These are phyloP conservation scores for Marasmarcha lunaedactyla DNA, from an alignment of 2,888 invertebrate species.

Conservation along the genomic window DNA sequence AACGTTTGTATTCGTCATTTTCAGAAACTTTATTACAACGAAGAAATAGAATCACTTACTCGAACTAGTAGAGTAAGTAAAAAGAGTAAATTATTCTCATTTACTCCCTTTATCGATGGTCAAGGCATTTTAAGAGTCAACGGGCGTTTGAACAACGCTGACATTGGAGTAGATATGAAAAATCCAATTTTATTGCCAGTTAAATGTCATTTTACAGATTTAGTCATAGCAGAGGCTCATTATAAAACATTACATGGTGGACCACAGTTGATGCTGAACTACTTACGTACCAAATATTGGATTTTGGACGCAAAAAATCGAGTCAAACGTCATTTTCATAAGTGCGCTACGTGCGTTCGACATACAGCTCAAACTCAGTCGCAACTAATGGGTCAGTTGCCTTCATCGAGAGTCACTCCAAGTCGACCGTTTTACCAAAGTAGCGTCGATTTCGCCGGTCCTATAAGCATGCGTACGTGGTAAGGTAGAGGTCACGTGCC, in stretches of 20 bases:
- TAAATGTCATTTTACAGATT: neutral
- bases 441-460: neutral
- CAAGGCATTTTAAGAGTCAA: neutral
- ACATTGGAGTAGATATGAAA: neutral
- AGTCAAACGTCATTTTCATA: neutral
- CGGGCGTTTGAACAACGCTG: neutral
- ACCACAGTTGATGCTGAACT: neutral
- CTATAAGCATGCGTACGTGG: neutral
- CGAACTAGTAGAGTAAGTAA: neutral
- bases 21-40: neutral
- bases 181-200: neutral
- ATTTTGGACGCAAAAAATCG: neutral
- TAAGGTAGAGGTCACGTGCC: neutral
- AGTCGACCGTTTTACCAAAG: neutral
- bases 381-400: slow-evolving; percentile 2
- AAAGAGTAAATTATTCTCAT: neutral
- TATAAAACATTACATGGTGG: neutral
- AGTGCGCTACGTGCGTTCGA: neutral
- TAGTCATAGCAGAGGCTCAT: neutral
- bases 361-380: neutral
- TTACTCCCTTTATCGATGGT: neutral
- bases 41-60: neutral
- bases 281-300: neutral
- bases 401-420: neutral
- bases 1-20: neutral